These are phyloP conservation scores for Lasioglossum oenotherae DNA, from an alignment of 2,888 invertebrate genomes.

Conservation along the genomic window DNA sequence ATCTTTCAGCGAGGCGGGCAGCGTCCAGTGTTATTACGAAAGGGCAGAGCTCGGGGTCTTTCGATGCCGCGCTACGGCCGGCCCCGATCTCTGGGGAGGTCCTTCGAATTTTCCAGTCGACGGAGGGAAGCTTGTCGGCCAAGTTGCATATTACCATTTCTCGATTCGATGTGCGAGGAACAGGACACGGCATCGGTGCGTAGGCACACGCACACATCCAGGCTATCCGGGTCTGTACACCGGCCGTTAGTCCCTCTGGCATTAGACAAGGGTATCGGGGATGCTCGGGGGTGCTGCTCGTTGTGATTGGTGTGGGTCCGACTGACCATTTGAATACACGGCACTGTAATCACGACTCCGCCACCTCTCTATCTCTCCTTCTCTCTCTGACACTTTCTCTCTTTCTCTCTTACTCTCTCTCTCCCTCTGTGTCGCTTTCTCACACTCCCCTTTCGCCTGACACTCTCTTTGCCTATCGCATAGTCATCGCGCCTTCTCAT, in stretches of 20 bases:
- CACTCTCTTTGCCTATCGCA: constrained; percentile 70
- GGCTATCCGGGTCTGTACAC: constrained; percentile 51
- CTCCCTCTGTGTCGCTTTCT: constrained; percentile 44
- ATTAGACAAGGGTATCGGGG: constrained; percentile 79
- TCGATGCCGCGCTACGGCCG: constrained; percentile 69
- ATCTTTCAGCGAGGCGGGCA: constrained; percentile 38
- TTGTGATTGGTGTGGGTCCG: constrained; percentile 83
- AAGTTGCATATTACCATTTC: constrained; percentile 79
- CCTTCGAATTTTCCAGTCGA: constrained; percentile 79
- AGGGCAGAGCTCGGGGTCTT: constrained; percentile 67
- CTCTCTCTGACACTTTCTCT: constrained; percentile 35
- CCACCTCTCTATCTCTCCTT: constrained; percentile 59
- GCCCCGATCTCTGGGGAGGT: constrained; percentile 75
- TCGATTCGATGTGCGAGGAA: constrained; percentile 76
- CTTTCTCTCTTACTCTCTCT: not conserved
- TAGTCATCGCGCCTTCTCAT: constrained; percentile 74
- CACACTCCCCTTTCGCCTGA: constrained; percentile 51
- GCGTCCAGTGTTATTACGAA: constrained; percentile 63
- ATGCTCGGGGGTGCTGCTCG: constrained; percentile 75
- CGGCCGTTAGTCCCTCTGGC: constrained; percentile 75
- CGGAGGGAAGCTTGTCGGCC: constrained; percentile 74
- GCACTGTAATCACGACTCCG: constrained; percentile 82
- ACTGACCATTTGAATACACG: constrained; percentile 84
- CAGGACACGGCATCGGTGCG: constrained; percentile 44
- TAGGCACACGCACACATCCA: constrained; percentile 46